Percentiles rank a stretch among this genome's conserved stretches.
Evolutionary conservation across 2,888 invertebrate species (phyloP).

Genomic region (Papilio demoleus): DNA sequence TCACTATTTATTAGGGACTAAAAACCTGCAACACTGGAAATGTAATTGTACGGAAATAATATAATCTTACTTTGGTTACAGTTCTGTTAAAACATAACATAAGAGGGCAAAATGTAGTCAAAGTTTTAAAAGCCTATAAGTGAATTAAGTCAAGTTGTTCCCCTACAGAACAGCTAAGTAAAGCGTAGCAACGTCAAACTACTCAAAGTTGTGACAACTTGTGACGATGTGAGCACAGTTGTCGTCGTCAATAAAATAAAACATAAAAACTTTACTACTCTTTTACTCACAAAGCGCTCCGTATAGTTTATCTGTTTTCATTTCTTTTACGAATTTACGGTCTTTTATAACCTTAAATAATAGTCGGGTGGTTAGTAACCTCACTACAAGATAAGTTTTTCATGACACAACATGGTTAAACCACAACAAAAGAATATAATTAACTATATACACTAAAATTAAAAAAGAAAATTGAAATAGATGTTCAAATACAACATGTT

Average conservation of each 20-base stretch:
- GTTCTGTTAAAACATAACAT: neutral
- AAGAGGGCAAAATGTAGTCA: neutral
- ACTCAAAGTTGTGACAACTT: slow-evolving; percentile 10
- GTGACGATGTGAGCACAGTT: slow-evolving; percentile 29
- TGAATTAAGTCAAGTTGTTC: slow-evolving; percentile 14
- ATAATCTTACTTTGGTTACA: neutral
- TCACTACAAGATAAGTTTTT: neutral
- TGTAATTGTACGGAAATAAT: too few relatives aligned
- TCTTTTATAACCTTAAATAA: neutral
- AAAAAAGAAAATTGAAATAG: neutral
- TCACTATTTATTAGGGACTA: too few relatives aligned
- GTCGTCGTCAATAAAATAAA: slow-evolving; percentile 26
- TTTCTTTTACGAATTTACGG: slow-evolving; percentile 13
- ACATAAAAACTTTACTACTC: slow-evolving; percentile 34
- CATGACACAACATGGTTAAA: neutral
- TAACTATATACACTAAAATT: too few relatives aligned
- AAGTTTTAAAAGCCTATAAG: slow-evolving; percentile 22
- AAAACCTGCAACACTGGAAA: too few relatives aligned
- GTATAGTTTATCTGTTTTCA: slow-evolving; percentile 16
- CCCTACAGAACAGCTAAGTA: slow-evolving; percentile 14
- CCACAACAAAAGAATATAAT: neutral
- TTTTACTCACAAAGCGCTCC: slow-evolving; percentile 14
- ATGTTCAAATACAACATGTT: too few relatives aligned
- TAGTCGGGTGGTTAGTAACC: neutral
- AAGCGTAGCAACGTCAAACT: slow-evolving; percentile 20